phyloP scores from a whole-genome alignment of 2,888 invertebrate genomes.

The Drosophila merina region DNA sequence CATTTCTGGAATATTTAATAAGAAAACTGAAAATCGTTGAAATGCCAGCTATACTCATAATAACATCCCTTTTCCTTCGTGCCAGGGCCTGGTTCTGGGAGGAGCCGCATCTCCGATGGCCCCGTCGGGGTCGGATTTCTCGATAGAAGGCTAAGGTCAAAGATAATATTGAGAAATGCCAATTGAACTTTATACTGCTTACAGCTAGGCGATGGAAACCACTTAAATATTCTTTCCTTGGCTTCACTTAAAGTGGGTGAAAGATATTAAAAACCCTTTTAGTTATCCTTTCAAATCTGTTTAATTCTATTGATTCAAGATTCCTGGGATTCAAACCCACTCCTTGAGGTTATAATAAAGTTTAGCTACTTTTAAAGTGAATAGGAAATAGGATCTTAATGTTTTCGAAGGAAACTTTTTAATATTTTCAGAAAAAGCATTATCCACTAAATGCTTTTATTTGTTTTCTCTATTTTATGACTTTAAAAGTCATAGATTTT shows the following conservation, averaged over 20 bases:
- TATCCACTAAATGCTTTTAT: too few relatives aligned
- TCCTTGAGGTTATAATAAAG: too few relatives aligned
- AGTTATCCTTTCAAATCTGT: too few relatives aligned
- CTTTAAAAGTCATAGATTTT: too few relatives aligned
- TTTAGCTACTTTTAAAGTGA: too few relatives aligned
- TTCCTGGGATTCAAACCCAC: too few relatives aligned
- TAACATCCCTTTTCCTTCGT: slow-evolving; percentile 49
- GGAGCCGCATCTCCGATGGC: slow-evolving; percentile 51
- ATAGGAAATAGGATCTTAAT: too few relatives aligned
- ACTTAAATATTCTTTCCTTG: slow-evolving; percentile 22
- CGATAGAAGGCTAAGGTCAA: slow-evolving; percentile 78
- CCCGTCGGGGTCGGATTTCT: slow-evolving; percentile 48
- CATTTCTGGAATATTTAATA: slow-evolving; percentile 81
- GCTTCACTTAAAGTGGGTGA: background rate
- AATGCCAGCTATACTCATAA: slow-evolving; percentile 80
- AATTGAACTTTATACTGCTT: slow-evolving; percentile 76
- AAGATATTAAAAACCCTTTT: background rate
- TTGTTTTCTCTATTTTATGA: too few relatives aligned
- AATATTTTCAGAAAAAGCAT: too few relatives aligned
- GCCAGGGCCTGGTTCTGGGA: slow-evolving; percentile 12
- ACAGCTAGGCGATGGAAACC: slow-evolving; percentile 53
- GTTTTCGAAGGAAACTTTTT: too few relatives aligned
- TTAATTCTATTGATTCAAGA: too few relatives aligned
- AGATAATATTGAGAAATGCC: slow-evolving; percentile 80
- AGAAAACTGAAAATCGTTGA: slow-evolving; percentile 81